A percentile compares a stretch with the other conserved stretches of the same genome.
Conservation (phyloP, 2,797 vertebrate genomes). For the Intellagama lesueurii region DNA sequence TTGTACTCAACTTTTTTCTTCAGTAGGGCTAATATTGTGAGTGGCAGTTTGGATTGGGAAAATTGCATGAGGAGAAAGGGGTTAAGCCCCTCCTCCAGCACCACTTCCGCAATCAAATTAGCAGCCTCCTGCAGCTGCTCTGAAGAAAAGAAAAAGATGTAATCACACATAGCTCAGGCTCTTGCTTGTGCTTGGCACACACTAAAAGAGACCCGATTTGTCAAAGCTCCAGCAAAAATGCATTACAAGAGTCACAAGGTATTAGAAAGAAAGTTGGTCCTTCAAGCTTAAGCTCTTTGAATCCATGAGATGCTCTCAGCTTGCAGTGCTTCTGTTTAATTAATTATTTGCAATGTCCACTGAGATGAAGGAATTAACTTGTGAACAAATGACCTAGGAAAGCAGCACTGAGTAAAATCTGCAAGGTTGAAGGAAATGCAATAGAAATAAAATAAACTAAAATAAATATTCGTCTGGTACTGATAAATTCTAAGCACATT, state of each 20-base stretch:
- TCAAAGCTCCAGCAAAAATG: slow-evolving; percentile 28
- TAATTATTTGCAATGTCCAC: slow-evolving; percentile 46
- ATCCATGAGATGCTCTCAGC: slow-evolving; percentile 60
- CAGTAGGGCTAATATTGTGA: neutral
- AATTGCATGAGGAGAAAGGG: neutral
- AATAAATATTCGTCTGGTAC: neutral
- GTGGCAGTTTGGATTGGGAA: neutral
- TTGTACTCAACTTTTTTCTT: neutral
- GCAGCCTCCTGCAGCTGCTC: neutral
- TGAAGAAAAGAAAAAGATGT: neutral
- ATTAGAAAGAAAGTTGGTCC: slow-evolving; percentile 27
- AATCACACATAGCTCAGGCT: slow-evolving; percentile 9
- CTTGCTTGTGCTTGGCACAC: slow-evolving; percentile 16
- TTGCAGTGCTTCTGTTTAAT: slow-evolving; percentile 36
- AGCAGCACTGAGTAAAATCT: neutral
- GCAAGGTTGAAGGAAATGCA: slow-evolving; percentile 39
- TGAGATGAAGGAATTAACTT: slow-evolving; percentile 56
- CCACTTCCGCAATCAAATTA: neutral
- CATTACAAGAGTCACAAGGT: neutral
- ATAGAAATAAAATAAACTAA: neutral
- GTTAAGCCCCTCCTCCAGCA: neutral
- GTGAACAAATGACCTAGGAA: slow-evolving; percentile 26
- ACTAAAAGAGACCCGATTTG: slow-evolving; percentile 11
- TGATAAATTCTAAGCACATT: neutral
- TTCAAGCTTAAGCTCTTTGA: slow-evolving; percentile 46